Evolutionary conservation across 2,113 vertebrate species (phyloP).

Genomic region (Aegotheles bennettii): DNA sequence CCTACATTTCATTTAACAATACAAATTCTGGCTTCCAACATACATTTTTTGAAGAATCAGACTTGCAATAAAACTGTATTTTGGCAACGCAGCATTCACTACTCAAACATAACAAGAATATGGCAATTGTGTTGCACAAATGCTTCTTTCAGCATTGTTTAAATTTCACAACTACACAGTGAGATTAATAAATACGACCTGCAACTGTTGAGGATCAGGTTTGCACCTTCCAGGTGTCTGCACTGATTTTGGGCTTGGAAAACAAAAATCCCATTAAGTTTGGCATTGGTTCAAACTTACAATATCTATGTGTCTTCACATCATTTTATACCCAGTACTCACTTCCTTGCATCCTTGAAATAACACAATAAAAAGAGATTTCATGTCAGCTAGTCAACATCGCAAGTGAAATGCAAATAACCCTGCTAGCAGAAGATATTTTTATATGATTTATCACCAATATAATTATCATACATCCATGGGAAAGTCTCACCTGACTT

Average conservation of each 20-base stretch:
- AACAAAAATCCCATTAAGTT: background rate
- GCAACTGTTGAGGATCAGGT: background rate
- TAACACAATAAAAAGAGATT: background rate
- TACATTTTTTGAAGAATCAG: background rate
- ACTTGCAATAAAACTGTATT: background rate
- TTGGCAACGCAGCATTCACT: background rate
- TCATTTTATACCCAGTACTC: background rate
- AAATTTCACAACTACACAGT: background rate
- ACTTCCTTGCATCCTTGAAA: background rate
- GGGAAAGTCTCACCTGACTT: constrained; percentile 14
- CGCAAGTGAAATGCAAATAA: constrained; percentile 36
- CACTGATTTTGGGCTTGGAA: background rate
- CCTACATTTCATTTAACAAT: background rate
- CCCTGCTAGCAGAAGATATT: background rate
- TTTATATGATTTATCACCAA: background rate
- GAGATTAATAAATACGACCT: background rate
- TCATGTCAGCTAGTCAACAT: background rate
- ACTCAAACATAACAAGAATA: background rate
- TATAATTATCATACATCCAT: background rate
- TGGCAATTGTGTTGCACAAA: background rate
- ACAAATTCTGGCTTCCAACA: background rate
- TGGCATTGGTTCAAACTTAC: background rate
- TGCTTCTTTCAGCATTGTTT: background rate
- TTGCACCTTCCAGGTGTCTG: background rate
- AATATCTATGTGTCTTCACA: background rate